phyloP scores from a whole-genome alignment of 2,888 invertebrate species.

The Agrotis exclamationis region DNA sequence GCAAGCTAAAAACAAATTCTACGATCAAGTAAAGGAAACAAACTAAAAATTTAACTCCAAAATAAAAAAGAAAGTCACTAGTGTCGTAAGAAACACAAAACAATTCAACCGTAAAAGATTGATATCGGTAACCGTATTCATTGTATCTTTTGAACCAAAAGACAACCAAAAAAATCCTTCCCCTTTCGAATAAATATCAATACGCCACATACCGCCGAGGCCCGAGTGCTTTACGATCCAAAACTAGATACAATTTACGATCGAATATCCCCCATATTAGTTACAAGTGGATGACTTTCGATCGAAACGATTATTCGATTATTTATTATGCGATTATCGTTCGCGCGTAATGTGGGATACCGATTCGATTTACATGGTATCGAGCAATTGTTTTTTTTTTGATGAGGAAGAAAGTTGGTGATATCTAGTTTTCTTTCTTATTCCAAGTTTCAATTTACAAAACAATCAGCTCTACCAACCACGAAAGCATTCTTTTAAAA shows the following conservation, averaged over 20 bases:
- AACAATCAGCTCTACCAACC: too few species aligned
- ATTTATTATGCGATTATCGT: conserved; percentile 65
- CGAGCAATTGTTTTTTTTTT: conserved; percentile 32
- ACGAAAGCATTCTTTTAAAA: too few species aligned
- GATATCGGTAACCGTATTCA: conserved; percentile 56
- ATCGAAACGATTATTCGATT: conserved; percentile 64
- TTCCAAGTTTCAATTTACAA: too few species aligned
- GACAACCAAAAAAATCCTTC: conserved; percentile 36
- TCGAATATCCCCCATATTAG: conserved; percentile 62
- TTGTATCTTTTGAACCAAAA: conserved; percentile 48
- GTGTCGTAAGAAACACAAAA: conserved; percentile 40
- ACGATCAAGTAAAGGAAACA: not conserved
- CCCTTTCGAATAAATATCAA: conserved; percentile 52
- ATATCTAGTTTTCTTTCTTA: not conserved
- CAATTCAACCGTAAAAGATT: conserved; percentile 62
- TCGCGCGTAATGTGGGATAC: conserved; percentile 67
- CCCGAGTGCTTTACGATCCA: conserved; percentile 66
- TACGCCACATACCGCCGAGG: conserved; percentile 53
- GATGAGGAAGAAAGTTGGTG: conserved; percentile 1
- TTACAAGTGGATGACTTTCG: conserved; percentile 66
- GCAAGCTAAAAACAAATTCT: not conserved
- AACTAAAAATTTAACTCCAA: not conserved
- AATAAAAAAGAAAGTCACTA: conserved; percentile 14
- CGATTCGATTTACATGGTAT: conserved; percentile 55
- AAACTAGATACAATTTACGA: conserved; percentile 67